Base-by-base conservation (phyloP, 2,797 vertebrate species). In the Sebastes hubbsi region DNA sequence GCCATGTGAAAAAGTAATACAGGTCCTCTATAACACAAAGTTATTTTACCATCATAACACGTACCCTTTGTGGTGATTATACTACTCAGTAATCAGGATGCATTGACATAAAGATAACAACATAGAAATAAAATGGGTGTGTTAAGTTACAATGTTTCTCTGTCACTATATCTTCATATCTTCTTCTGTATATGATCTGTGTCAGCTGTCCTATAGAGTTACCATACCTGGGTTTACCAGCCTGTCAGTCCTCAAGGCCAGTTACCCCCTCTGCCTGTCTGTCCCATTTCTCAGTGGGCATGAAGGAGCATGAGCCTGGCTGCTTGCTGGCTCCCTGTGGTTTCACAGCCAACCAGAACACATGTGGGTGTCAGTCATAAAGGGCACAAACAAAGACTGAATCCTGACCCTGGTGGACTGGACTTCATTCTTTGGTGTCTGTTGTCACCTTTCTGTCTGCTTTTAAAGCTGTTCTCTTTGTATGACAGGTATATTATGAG, bases 321-420 rank as follows among this genome's bases (percentile, higher is more conserved):
- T 78, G 69, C 65, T 34, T 30, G 12, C 18, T 34, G 8, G 60
- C 46, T 46, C 78, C 65, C 68, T 56, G n/a, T 29, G 64, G 75
- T 77, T 88, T 74, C 62, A 72, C 27, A 70, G 82, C 76, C 80
- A 76, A 65, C 60, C 56, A 77, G 72, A 82, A 85, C 95, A 95
- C 70, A 73, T 95, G 95, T 94, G 89, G 85, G 84, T 2, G 94
- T 96, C 96, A 92, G 86, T 95, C 95, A 96, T 54, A 58, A 76
- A 76, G 1, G 85, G 54, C 75, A 82, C 69, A 88, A 90, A 91
- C 89, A 89, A 90, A 87, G 80, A 72, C 89, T 67, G 72, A 84
- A 86, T 84, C 86, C 81, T 82, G 72, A 85, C 75, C 69, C 54
- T 27, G 66, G 22, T 3, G n/a, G 22, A 46, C 68, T 36, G 8